Conservation (phyloP, 2,797 vertebrate genomes). For the Falco biarmicus region DNA sequence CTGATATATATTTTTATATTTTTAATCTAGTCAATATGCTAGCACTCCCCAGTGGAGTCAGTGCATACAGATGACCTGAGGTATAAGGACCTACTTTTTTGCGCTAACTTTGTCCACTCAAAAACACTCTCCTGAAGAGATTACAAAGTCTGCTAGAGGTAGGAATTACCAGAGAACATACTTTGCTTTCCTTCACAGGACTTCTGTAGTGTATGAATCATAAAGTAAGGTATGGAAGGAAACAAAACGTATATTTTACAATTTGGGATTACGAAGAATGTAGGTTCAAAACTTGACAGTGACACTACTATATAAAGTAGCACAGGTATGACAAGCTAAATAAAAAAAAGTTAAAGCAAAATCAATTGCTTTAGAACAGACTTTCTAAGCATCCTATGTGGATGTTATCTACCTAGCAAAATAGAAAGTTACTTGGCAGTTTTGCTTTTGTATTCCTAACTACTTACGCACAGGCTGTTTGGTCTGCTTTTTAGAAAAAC, state of each 20-base stretch:
- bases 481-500: constrained; percentile 2
- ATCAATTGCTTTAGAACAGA: neutral
- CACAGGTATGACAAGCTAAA: neutral
- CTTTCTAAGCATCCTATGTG: neutral
- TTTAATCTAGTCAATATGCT: neutral
- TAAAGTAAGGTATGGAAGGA: neutral
- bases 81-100: neutral
- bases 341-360: neutral
- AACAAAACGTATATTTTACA: neutral
- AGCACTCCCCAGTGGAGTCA: neutral
- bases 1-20: neutral
- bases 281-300: neutral
- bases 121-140: neutral
- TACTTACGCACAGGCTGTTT: neutral
- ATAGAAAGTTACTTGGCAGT: neutral
- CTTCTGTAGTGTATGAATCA: neutral
- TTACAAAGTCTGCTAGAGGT: neutral
- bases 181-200: neutral
- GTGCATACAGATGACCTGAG: neutral
- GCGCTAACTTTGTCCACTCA: neutral
- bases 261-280: neutral
- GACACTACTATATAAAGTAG: neutral
- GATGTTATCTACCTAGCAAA: neutral
- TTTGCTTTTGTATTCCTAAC: constrained; percentile 6
- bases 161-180: neutral